Evolutionary conservation across 2,113 vertebrate species (phyloP), one percentile per base, ranked within the genome.

Genomic region (Neodontobutis hainanensis): DNA sequence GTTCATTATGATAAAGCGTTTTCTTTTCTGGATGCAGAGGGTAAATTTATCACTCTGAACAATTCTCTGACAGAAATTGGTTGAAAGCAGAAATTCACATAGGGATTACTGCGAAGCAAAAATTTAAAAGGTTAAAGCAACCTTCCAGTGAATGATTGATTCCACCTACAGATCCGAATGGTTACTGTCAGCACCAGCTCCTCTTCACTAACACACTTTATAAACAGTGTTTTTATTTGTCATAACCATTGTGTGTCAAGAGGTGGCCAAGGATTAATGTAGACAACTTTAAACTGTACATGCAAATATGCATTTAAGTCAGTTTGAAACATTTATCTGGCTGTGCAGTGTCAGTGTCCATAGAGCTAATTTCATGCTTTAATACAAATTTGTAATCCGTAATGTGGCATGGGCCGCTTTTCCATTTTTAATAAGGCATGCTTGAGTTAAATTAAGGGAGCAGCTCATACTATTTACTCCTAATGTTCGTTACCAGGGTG

Each of bases 361-460:
- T 4, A 15, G 64, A 73, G 55, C 80, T 90, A 78, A 85, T 89
- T 92, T 89, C 75, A 83, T 85, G 79, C 74, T 80, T 80, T 79
- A 82, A 85, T 50, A 85, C 78, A 71, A 75, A 71, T 75, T 77
- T 73, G 63, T 83, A 89, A 85, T 87, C 78, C 81, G 58, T 79
- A 80, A 80, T 77, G 78, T 84, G 71, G 75, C 80, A 71, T 51
- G 61, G 72, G 65, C 72, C 47, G 46, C 48, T 80, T 82, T 83
- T 83, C 60, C 64, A 77, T 85, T 88, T 83, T 80, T 89, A 89
- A 88, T 85, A 85, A 77, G 85, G 84, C 78, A 87, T 82, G 81
- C 71, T 82, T 67, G 75, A 79, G 84, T 80, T 74, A 51, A 83
- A 83, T 65, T 58, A 65, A 70, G 71, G n/a, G 67, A 81, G 74